Base-by-base conservation (phyloP, 2,113 vertebrate species). In the Sceloporus undulatus region DNA sequence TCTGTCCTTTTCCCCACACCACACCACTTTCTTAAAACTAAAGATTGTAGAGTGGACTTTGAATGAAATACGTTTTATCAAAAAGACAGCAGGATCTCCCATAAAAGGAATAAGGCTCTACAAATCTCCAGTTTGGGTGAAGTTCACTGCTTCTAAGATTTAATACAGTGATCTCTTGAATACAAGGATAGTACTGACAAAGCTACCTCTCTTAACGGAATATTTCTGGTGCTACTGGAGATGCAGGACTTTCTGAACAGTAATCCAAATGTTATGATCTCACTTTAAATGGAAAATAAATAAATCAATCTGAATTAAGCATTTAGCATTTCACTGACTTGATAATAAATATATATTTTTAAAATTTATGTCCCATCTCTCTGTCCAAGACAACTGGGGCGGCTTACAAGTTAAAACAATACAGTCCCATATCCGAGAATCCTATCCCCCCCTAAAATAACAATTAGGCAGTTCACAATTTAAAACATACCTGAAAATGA, bases 21-120 rank as follows among this genome's bases (percentile, higher is more conserved):
- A 29, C 42, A 25, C 23, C 14, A 62, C 29, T 48, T 77, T 18
- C 82, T 91, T 85, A 89, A 92, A 93, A 83, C 38, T 83, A 56
- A 89, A 91, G 82, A 80, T 89, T 88, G n/a, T 52, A 13, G n/a
- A 80, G 59, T 78, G 76, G 91, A 81, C 56, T 92, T 92, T n/a
- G 2, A 10, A 19, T 85, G 10, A 54, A 86, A 88, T 13, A 82
- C 84, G 8, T 88, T 90, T 70, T 3, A 65, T 77, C 38, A 42
- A 27, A 85, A 90, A 77, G 54, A 74, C 18, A 75, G 71, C 13
- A 29, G 6, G 2, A 84, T 90, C 0, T 54, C 23, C 85, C 87
- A 66, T 74, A 81, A 62, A 82, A 84, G 79, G 77, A 2, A 66
- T 1, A 0, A 1, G 1, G 42, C 5, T 90, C 25, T 91, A 0